Percentiles rank a stretch among this genome's conserved stretches.
Evolutionary conservation across 1,140 invertebrate species (phyloP).

Genomic region (Polypedilum vanderplanki): DNA sequence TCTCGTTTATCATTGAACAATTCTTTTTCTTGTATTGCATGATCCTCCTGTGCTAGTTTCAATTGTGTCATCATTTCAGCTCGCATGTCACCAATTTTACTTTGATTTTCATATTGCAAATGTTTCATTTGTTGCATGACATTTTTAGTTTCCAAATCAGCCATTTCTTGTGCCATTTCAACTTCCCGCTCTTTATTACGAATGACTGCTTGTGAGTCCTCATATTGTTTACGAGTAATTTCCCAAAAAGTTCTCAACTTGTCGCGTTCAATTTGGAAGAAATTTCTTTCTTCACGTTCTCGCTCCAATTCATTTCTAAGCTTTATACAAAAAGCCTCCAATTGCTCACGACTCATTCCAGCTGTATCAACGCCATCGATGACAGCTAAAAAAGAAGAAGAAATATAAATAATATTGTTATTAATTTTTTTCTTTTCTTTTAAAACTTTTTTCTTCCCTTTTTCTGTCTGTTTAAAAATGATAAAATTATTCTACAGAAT

Average conservation of each 20-base stretch:
- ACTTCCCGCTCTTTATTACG: constrained; percentile 81
- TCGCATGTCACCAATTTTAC: constrained; percentile 46
- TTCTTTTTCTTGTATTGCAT: constrained; percentile 65
- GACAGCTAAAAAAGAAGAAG: constrained; percentile 45
- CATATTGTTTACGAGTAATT: constrained; percentile 48
- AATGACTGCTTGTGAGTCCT: constrained; percentile 38
- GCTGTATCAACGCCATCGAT: constrained; percentile 87
- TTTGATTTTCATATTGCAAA: constrained; percentile 85
- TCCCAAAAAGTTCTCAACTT: constrained; percentile 94
- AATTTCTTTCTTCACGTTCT: constrained; percentile 90
- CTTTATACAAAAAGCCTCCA: constrained; percentile 78
- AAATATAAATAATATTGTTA: constrained; percentile 24
- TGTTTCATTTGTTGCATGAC: constrained; percentile 91
- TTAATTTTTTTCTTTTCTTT: background rate
- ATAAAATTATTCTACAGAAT: background rate
- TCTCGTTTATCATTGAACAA: constrained; percentile 70
- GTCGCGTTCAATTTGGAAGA: constrained; percentile 90
- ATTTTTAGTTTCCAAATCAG: constrained; percentile 78
- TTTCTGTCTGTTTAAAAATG: background rate
- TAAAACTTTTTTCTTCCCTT: background rate
- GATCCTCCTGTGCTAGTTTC: constrained; percentile 66
- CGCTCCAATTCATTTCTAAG: constrained; percentile 89
- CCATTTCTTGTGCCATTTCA: constrained; percentile 77
- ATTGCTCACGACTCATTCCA: constrained; percentile 87
- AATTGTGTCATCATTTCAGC: constrained; percentile 68